Percentiles rank a stretch among this genome's conserved stretches.
These are phyloP conservation scores for Trachelus stipa DNA, from an alignment of 2,888 invertebrate species.

Conservation along the genomic window DNA sequence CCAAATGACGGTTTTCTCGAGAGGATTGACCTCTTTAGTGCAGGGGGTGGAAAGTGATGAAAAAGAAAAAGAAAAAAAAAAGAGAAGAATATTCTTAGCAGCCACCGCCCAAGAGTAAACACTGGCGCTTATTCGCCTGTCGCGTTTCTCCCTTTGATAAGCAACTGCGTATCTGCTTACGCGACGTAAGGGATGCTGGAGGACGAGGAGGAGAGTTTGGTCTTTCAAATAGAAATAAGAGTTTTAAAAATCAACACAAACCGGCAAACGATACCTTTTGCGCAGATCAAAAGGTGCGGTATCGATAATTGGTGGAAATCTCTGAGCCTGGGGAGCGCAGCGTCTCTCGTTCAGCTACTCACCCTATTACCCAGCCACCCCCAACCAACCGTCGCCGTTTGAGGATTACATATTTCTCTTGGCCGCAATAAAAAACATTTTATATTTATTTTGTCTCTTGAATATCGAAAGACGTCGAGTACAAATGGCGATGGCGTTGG, in stretches of 20 bases:
- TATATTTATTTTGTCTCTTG: slow-evolving; percentile 55
- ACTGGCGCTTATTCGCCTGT: not conserved
- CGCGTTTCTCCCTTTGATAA: not conserved
- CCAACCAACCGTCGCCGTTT: slow-evolving; percentile 44
- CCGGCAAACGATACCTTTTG: slow-evolving; percentile 9
- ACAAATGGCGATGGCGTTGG: slow-evolving; percentile 17
- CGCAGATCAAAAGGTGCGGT: slow-evolving; percentile 59
- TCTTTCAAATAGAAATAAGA: slow-evolving; percentile 53
- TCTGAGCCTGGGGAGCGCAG: slow-evolving; percentile 38
- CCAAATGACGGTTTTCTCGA: not conserved
- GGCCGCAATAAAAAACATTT: slow-evolving; percentile 44
- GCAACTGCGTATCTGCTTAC: not conserved
- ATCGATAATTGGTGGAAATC: slow-evolving; percentile 65
- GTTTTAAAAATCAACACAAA: slow-evolving; percentile 61
- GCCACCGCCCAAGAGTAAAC: not conserved
- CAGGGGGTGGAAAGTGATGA: not conserved
- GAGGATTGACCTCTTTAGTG: not conserved
- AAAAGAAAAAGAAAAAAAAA: not conserved
- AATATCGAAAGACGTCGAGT: slow-evolving; percentile 16
- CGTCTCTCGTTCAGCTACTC: slow-evolving; percentile 16
- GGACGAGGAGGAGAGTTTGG: slow-evolving; percentile 20
- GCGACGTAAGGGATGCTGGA: not conserved
- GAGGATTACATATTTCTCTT: slow-evolving; percentile 54
- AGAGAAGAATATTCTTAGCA: not conserved
- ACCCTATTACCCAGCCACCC: slow-evolving; percentile 17